phyloP scores from a whole-genome alignment of 2,797 vertebrate genomes.

The Sebastes alutus region DNA sequence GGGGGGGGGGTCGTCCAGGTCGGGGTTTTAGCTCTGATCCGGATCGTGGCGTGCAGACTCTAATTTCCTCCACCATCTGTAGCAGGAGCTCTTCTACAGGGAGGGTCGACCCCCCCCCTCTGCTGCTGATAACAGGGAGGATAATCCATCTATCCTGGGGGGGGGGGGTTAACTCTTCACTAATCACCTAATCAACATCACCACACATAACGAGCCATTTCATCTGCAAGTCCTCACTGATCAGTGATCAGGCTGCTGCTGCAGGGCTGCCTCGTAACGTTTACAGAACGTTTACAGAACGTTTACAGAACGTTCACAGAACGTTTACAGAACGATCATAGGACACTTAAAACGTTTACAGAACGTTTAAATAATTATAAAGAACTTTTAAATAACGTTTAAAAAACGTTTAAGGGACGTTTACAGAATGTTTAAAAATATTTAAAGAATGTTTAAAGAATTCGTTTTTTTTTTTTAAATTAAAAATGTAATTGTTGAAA shows the following conservation, averaged over 20 bases:
- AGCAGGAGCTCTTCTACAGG: slow-evolving; percentile 19
- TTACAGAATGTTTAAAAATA: no score
- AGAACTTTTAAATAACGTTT: no score
- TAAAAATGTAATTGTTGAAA: not conserved
- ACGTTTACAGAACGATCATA: no score
- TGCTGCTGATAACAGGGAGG: slow-evolving; percentile 8
- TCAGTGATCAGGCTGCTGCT: no score
- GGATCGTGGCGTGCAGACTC: slow-evolving; percentile 45
- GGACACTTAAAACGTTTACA: no score
- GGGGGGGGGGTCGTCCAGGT: not conserved
- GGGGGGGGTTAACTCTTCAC: slow-evolving; percentile 42
- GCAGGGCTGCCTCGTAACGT: no score
- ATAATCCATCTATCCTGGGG: slow-evolving; percentile 55
- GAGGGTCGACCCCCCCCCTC: slow-evolving; percentile 2
- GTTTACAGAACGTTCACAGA: no score
- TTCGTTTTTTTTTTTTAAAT: no score
- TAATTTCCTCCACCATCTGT: slow-evolving; percentile 72
- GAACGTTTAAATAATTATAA: no score
- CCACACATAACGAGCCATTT: slow-evolving; percentile 22
- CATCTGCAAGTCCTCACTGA: not conserved
- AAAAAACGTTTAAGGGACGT: no score
- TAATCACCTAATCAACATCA: slow-evolving; percentile 38
- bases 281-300: no score
- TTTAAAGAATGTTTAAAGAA: no score
- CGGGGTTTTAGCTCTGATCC: slow-evolving; percentile 49